Conservation (phyloP, 64 coral and sea anemone species). For the Dendronephthya gigantea region DNA sequence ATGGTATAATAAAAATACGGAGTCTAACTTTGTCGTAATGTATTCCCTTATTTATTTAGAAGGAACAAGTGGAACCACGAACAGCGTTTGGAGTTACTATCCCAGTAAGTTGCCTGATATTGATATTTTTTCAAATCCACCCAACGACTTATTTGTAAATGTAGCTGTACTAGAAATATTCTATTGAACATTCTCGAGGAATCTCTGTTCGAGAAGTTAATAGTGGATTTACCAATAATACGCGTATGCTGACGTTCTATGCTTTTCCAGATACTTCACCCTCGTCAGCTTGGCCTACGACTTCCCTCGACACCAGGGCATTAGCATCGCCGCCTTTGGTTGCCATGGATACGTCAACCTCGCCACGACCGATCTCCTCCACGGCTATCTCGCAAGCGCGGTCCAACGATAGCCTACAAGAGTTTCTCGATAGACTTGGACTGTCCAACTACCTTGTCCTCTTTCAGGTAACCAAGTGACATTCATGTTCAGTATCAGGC, state of each 20-base stretch:
- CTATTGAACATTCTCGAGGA: too few relatives aligned
- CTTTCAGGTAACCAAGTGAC: slow-evolving; percentile 58
- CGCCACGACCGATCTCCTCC: slow-evolving; percentile 34
- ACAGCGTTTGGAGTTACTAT: slow-evolving; percentile 3
- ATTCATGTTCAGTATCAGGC: too few relatives aligned
- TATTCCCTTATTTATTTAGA: background rate
- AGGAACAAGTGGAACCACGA: background rate
- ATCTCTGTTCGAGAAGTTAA: too few relatives aligned
- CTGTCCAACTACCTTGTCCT: slow-evolving; percentile 85
- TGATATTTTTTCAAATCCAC: background rate
- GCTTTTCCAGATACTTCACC: slow-evolving; percentile 53
- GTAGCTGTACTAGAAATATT: too few relatives aligned
- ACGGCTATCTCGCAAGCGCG: slow-evolving; percentile 43
- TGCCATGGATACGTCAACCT: slow-evolving; percentile 26
- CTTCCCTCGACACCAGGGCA: slow-evolving; percentile 29
- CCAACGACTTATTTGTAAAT: too few relatives aligned
- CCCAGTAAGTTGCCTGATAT: background rate
- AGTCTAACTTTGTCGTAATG: background rate
- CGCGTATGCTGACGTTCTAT: background rate
- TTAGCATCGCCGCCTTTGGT: slow-evolving; percentile 53
- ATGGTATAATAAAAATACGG: background rate
- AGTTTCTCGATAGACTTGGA: slow-evolving; percentile 80
- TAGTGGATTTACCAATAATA: too few relatives aligned
- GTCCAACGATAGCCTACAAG: slow-evolving; percentile 70
- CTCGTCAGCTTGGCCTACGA: slow-evolving; percentile 66